Percentiles rank a stretch among this genome's conserved stretches.
phyloP scores from a whole-genome alignment of 2,888 invertebrate species.

The Empis stercorea region DNA sequence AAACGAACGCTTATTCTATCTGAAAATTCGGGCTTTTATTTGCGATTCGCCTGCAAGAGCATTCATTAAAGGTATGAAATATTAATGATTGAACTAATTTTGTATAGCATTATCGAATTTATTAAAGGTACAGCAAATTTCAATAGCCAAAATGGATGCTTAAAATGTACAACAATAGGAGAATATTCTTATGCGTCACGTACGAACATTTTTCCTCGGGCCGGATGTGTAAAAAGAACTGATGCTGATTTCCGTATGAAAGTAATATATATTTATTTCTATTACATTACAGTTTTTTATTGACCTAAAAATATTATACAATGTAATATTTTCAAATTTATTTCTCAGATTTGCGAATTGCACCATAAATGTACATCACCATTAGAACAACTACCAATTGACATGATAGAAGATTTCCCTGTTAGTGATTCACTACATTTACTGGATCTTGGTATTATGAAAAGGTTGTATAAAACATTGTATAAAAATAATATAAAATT shows the following conservation, averaged over 20 bases:
- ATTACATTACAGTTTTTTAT: no score
- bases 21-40: background rate
- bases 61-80: conserved; percentile 1
- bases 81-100: background rate
- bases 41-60: conserved; percentile 4
- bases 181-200: conserved; percentile 11
- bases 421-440: conserved; percentile 16
- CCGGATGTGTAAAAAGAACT: conserved; percentile 5
- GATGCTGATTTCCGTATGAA: background rate
- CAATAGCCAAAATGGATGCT: conserved; percentile 15
- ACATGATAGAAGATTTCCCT: conserved; percentile 16
- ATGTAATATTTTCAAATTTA: no score
- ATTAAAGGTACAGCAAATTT: conserved; percentile 9
- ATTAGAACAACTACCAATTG: conserved; percentile 12
- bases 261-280: no score
- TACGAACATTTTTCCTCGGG: conserved; percentile 12
- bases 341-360: background rate
- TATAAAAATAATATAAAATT: background rate
- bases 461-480: background rate
- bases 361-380: conserved; percentile 1
- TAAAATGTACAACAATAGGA: conserved; percentile 5
- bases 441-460: conserved; percentile 13
- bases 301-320: no score
- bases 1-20: background rate
- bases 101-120: background rate